Percentiles rank a stretch among this genome's conserved stretches.
These are phyloP conservation scores for Meiosimyza decipiens DNA, from an alignment of 2,888 invertebrate species.

Conservation along the genomic window DNA sequence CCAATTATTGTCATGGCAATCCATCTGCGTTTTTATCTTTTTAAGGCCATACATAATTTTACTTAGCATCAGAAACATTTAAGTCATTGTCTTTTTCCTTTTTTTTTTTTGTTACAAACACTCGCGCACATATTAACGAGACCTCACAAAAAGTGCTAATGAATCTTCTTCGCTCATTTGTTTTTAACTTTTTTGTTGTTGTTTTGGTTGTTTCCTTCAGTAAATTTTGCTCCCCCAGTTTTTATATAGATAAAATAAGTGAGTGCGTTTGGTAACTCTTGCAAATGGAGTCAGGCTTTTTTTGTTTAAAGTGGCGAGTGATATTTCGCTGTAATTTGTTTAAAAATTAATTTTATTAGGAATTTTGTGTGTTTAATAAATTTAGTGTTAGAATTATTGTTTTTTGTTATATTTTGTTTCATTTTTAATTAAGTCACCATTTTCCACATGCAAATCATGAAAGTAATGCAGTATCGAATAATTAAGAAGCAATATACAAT, in stretches of 20 bases:
- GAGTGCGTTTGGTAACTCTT: slow-evolving; percentile 7
- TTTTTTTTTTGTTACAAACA: neutral
- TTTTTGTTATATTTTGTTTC: too few species aligned
- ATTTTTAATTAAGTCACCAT: too few species aligned
- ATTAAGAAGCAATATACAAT: too few species aligned
- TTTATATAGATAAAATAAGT: neutral
- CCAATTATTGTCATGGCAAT: too few species aligned
- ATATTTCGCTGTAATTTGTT: slow-evolving; percentile 6
- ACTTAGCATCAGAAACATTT: too few species aligned
- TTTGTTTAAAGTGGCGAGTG: slow-evolving; percentile 28
- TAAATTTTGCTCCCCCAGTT: neutral
- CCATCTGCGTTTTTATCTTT: too few species aligned
- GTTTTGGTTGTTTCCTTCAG: too few species aligned
- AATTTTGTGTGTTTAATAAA: neutral
- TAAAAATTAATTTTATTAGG: neutral
- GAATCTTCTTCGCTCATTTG: slow-evolving; percentile 10
- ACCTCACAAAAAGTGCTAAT: slow-evolving; percentile 22
- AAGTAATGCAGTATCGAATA: too few species aligned
- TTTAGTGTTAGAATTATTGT: too few species aligned
- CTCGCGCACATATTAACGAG: slow-evolving; percentile 6
- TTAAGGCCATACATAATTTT: too few species aligned
- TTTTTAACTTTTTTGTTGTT: too few species aligned
- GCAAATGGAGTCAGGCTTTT: neutral
- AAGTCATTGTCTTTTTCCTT: neutral
- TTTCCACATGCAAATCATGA: too few species aligned